Evolutionary conservation across 1,140 invertebrate species (phyloP), one percentile per base, ranked within the genome.

Genomic region (Macrotrachela quadricornifera): DNA sequence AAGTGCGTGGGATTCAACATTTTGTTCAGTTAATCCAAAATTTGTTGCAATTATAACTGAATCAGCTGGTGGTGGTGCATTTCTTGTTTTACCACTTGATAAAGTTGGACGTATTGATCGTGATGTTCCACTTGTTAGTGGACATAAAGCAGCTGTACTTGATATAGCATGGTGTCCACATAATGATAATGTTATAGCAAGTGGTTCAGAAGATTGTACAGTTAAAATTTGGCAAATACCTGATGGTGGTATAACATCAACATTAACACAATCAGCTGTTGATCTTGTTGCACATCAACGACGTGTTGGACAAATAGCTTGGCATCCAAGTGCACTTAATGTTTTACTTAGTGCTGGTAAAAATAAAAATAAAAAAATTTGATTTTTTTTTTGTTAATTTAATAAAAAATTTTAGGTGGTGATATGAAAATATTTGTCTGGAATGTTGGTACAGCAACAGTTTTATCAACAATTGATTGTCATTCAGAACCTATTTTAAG

Each of bases 361-460:
- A 46, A 67, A 71, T n/a, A n/a, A n/a, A n/a, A n/a, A n/a, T 47
- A 63, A 30, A 41, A 38, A 51, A 16, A 46, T 55, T 39, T 46
- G 51, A 37, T 21, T 56, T 36, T 50, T 49, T 49, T 47, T 73
- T 10, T 42, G 15, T 42, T 42, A 4, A 46, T 46, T 36, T 46
- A 12, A 21, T 3, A 46, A 15, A 21, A 36, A 4, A 6, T 18
- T 21, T 56, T 40, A 61, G 63, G 64, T 10, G 64, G 61, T n/a
- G 64, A 76, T 83, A 53, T 79, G 86, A 58, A 42, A 42, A 15
- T 42, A 4, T 15, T 14, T 14, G 41, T 14, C 75, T 92, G 86
- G 87, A 83, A 92, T 63, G 79, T 87, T 17, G 87, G 88, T 47
- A 91, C 83, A 16, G 90, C 86, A 2, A 81, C 84, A 65, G 80